Evolutionary conservation across 2,797 vertebrate species (phyloP).

Genomic region (Enteromius treurensis): DNA sequence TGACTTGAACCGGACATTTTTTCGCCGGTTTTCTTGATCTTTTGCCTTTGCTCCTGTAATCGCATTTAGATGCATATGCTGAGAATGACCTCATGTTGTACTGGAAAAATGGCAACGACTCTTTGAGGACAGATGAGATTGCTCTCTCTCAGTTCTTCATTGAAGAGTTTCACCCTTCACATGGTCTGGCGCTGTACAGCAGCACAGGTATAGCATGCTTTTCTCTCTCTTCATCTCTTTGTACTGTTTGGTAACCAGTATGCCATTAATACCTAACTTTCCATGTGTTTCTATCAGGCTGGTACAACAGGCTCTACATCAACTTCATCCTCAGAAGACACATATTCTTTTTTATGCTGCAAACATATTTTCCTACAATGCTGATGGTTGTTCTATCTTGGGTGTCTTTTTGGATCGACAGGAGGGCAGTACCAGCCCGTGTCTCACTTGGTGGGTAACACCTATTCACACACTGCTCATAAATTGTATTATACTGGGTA

Average conservation of each 20-base stretch:
- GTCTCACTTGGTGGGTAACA: constrained; percentile 86
- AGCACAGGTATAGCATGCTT: constrained; percentile 79
- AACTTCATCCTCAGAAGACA: constrained; percentile 90
- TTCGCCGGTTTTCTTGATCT: not conserved
- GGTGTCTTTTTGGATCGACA: constrained; percentile 94
- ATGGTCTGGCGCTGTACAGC: constrained; percentile 89
- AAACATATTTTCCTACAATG: constrained; percentile 93
- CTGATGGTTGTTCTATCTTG: constrained; percentile 93
- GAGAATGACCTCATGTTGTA: constrained; percentile 93
- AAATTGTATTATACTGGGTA: not conserved
- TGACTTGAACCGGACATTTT: not conserved
- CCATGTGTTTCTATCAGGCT: constrained; percentile 72
- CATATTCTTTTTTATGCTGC: constrained; percentile 95
- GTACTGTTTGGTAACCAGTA: not conserved
- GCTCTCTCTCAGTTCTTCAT: constrained; percentile 91
- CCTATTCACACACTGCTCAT: not conserved
- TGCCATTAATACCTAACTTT: constrained; percentile 3
- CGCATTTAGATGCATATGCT: constrained; percentile 83
- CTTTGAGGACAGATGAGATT: constrained; percentile 87
- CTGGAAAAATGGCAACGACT: constrained; percentile 90
- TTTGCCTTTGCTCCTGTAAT: not conserved
- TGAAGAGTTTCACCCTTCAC: constrained; percentile 88
- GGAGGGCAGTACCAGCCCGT: constrained; percentile 88
- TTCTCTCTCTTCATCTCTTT: constrained; percentile 12
- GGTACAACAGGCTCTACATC: constrained; percentile 93